phyloP scores from a whole-genome alignment of 2,113 vertebrate genomes.

The Rhynchomys soricoides region DNA sequence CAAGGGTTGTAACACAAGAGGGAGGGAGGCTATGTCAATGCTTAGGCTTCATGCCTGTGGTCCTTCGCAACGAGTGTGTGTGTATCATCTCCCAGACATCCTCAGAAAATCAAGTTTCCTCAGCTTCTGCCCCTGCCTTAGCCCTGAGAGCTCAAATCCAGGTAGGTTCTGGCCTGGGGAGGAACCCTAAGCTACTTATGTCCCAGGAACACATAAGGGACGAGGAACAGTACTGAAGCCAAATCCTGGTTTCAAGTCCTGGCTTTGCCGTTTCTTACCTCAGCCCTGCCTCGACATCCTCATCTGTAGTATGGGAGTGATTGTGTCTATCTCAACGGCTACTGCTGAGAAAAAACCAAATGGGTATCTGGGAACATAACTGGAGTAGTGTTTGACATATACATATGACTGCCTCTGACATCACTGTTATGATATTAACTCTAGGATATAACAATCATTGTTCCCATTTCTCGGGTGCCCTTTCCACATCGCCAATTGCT shows the following conservation, averaged over 20 bases:
- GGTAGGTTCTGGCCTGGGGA: background rate
- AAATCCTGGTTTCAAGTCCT: background rate
- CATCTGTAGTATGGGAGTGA: background rate
- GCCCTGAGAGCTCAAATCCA: background rate
- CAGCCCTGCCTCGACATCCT: conserved; percentile 4
- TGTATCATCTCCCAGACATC: background rate
- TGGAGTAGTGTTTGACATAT: background rate
- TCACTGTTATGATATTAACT: background rate
- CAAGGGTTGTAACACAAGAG: background rate
- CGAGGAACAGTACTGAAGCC: background rate
- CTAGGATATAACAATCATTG: background rate
- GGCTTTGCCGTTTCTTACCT: background rate
- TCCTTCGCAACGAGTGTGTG: background rate
- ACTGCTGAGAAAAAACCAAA: background rate
- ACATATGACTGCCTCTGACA: background rate
- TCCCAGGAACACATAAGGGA: background rate
- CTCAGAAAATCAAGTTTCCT: conserved; percentile 12
- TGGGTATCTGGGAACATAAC: background rate
- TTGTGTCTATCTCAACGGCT: background rate
- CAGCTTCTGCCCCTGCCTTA: background rate
- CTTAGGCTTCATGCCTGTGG: background rate
- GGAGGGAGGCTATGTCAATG: background rate
- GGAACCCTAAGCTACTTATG: too few relatives aligned
- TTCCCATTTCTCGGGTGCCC: background rate
- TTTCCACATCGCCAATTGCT: background rate